Evolutionary conservation across 1,140 invertebrate genomes (phyloP).

Genomic region (Drosophila repleta): DNA sequence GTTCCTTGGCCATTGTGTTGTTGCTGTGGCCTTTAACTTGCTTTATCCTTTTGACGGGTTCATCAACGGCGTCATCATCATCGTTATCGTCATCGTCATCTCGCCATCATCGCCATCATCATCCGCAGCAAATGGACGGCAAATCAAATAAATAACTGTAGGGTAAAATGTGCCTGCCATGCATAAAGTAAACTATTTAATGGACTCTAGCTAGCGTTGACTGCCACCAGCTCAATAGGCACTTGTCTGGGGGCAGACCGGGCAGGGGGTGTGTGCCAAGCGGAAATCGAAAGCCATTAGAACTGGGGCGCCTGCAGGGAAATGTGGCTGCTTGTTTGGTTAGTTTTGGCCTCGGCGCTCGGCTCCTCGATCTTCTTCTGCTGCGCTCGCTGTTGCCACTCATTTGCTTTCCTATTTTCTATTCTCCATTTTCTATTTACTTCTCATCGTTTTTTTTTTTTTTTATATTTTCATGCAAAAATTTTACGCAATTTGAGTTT

Average conservation of each 20-base stretch:
- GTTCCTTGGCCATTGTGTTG: slow-evolving; percentile 39
- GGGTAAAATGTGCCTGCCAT: slow-evolving; percentile 74
- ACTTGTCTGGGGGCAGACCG: not conserved
- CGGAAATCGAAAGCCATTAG: slow-evolving; percentile 79
- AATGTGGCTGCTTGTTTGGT: slow-evolving; percentile 16
- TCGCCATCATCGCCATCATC: slow-evolving; percentile 29
- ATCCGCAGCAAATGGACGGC: slow-evolving; percentile 54
- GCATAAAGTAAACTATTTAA: slow-evolving; percentile 82
- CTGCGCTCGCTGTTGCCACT: slow-evolving; percentile 27
- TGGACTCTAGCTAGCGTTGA: slow-evolving; percentile 61
- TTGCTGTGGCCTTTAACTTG: slow-evolving; percentile 40
- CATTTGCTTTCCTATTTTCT: slow-evolving; percentile 54
- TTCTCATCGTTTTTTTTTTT: slow-evolving; percentile 1
- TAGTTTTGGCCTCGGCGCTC: slow-evolving; percentile 37
- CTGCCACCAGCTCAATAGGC: slow-evolving; percentile 53
- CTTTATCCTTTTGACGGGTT: slow-evolving; percentile 69
- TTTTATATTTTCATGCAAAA: slow-evolving; percentile 34
- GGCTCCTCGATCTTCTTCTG: slow-evolving; percentile 20
- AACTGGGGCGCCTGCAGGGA: slow-evolving; percentile 49
- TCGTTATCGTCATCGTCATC: too few species aligned
- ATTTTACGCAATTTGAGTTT: slow-evolving; percentile 60
- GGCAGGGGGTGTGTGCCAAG: slow-evolving; percentile 19
- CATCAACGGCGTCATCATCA: slow-evolving; percentile 59
- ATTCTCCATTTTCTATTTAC: slow-evolving; percentile 18
- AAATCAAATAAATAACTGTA: slow-evolving; percentile 73